phyloP scores from a whole-genome alignment of 2,888 invertebrate species.

The Cecidostiba fungosa region DNA sequence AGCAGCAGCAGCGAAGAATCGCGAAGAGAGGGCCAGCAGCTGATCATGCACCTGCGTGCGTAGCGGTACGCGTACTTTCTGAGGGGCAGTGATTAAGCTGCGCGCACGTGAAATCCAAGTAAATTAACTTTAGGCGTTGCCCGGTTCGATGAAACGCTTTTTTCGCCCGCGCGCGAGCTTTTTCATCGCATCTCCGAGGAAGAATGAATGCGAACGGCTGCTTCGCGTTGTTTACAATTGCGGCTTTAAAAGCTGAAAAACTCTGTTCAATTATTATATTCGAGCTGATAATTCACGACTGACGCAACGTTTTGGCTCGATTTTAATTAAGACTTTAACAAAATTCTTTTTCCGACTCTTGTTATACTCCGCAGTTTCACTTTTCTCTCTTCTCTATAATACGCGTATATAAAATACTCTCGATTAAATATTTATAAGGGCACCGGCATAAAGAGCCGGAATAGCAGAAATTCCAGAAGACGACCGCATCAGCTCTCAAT shows the following conservation, averaged over 20 bases:
- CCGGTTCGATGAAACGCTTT: slow-evolving; percentile 21
- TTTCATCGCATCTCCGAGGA: slow-evolving; percentile 12
- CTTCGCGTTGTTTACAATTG: slow-evolving; percentile 11
- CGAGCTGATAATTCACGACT: slow-evolving; percentile 9
- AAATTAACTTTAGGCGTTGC: slow-evolving; percentile 62
- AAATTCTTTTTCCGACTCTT: background rate
- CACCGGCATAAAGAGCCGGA: background rate
- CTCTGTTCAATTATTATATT: slow-evolving; percentile 28
- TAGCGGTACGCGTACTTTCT: slow-evolving; percentile 57
- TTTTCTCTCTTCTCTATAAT: background rate
- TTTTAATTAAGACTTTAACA: slow-evolving; percentile 34
- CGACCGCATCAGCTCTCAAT: background rate
- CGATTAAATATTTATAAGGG: slow-evolving; percentile 22
- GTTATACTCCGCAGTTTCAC: background rate
- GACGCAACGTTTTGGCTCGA: background rate
- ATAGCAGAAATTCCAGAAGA: background rate
- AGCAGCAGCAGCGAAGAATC: slow-evolving; percentile 32
- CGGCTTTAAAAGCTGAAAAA: slow-evolving; percentile 27
- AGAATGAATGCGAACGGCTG: background rate
- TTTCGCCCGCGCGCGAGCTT: slow-evolving; percentile 17
- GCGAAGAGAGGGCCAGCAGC: slow-evolving; percentile 22
- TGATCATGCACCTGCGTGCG: slow-evolving; percentile 59
- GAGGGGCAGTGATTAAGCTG: slow-evolving; percentile 56
- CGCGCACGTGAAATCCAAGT: slow-evolving; percentile 58
- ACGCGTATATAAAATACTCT: no score